Conservation (phyloP, 2,113 vertebrate genomes). For the Tor tambroides region DNA sequence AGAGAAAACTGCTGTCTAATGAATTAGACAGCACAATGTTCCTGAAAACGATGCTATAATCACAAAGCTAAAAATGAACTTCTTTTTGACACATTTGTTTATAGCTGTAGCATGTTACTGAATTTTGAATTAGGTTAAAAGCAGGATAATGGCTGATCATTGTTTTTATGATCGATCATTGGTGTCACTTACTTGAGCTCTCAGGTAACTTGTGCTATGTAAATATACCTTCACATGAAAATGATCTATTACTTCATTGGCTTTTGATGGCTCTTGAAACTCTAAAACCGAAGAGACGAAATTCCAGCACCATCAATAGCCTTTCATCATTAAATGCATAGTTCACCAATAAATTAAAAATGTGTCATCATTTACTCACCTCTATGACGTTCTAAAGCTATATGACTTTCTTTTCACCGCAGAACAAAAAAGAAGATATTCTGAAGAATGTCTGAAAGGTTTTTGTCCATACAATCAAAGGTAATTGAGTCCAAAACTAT, state of each 20-base stretch:
- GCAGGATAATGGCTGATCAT: background rate
- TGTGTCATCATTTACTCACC: background rate
- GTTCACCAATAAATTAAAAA: background rate
- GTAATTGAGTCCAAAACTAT: background rate
- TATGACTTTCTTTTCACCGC: background rate
- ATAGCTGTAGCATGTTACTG: background rate
- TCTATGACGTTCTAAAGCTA: background rate
- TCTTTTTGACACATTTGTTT: background rate
- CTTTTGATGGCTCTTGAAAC: background rate
- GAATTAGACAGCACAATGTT: background rate
- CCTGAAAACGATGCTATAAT: background rate
- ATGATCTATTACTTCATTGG: background rate
- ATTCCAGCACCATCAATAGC: background rate
- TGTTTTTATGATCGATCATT: background rate
- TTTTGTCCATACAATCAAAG: background rate
- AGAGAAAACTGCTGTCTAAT: background rate
- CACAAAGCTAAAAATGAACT: background rate
- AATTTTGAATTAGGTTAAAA: background rate
- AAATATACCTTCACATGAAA: background rate
- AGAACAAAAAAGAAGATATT: background rate
- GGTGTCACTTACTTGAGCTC: background rate
- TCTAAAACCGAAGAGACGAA: background rate
- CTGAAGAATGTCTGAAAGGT: background rate
- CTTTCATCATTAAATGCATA: background rate
- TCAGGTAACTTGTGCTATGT: background rate